Evolutionary conservation across 2,113 vertebrate species (phyloP).

Genomic region (Tinamus guttatus): DNA sequence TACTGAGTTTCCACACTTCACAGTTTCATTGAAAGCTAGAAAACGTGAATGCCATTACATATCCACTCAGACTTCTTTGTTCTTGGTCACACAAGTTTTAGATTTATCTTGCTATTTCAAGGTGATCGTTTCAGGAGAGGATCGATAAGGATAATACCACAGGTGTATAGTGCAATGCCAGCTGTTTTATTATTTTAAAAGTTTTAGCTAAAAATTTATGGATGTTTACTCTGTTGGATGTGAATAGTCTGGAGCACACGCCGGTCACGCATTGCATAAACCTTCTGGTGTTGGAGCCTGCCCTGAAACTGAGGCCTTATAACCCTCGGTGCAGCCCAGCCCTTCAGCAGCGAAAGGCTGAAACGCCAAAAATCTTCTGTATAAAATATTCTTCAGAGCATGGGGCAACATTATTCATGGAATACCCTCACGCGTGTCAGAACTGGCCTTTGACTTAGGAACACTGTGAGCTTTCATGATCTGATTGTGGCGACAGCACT

Average conservation of each 20-base stretch:
- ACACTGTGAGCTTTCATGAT: not conserved
- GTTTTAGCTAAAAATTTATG: not conserved
- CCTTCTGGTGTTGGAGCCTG: not conserved
- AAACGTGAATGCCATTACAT: not conserved
- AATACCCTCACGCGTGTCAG: not conserved
- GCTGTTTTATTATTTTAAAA: not conserved
- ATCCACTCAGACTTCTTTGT: not conserved
- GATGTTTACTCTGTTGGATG: not conserved
- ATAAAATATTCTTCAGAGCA: not conserved
- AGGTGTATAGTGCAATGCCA: not conserved
- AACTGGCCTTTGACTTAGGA: not conserved
- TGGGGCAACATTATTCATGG: not conserved
- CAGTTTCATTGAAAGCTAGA: not conserved
- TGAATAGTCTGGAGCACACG: not conserved
- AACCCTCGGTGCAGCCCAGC: not conserved
- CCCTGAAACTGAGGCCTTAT: not conserved
- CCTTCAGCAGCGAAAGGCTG: fast-evolving
- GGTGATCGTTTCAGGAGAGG: not conserved
- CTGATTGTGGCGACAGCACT: not conserved
- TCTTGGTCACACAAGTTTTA: not conserved
- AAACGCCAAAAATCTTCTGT: not conserved
- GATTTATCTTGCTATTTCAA: not conserved
- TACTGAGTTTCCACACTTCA: not conserved
- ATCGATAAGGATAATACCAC: not conserved
- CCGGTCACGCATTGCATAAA: not conserved